Conservation (phyloP, 2,888 invertebrate species). For the Dioctria rufipes region DNA sequence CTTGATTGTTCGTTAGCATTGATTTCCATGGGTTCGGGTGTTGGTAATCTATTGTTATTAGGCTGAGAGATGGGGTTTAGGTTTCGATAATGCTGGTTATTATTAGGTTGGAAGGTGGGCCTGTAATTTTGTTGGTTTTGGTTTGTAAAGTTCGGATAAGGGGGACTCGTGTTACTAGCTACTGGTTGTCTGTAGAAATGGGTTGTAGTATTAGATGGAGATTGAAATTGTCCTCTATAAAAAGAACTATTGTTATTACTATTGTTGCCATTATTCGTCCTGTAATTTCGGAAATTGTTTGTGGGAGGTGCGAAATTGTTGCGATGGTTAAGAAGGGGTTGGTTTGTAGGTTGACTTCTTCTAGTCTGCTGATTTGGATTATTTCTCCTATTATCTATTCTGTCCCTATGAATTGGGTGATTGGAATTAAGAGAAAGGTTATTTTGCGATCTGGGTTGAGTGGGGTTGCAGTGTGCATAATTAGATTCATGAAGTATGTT, state of each 20-base stretch:
- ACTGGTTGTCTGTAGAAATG: not conserved
- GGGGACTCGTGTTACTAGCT: not conserved
- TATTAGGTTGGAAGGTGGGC: not conserved
- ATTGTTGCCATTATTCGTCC: not conserved
- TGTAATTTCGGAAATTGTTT: not conserved
- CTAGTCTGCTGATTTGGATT: too few relatives aligned
- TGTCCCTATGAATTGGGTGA: not conserved
- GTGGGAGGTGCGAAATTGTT: not conserved
- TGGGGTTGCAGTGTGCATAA: not conserved
- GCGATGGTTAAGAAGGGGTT: too few relatives aligned
- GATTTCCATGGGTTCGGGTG: conserved; percentile 43
- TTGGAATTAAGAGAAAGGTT: not conserved
- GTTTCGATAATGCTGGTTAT: not conserved
- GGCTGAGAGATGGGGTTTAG: not conserved
- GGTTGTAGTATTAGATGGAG: not conserved
- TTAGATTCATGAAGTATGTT: not conserved
- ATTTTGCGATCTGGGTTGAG: not conserved
- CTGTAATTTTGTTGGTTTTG: not conserved
- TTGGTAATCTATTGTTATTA: not conserved
- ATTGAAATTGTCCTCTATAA: not conserved
- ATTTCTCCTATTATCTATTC: too few relatives aligned
- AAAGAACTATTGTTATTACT: not conserved
- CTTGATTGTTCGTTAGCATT: conserved; percentile 21
- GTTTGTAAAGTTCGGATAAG: not conserved
- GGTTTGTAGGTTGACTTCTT: too few relatives aligned